Evolutionary conservation across 2,113 vertebrate species (phyloP).

Genomic region (Mustelus asterias): DNA sequence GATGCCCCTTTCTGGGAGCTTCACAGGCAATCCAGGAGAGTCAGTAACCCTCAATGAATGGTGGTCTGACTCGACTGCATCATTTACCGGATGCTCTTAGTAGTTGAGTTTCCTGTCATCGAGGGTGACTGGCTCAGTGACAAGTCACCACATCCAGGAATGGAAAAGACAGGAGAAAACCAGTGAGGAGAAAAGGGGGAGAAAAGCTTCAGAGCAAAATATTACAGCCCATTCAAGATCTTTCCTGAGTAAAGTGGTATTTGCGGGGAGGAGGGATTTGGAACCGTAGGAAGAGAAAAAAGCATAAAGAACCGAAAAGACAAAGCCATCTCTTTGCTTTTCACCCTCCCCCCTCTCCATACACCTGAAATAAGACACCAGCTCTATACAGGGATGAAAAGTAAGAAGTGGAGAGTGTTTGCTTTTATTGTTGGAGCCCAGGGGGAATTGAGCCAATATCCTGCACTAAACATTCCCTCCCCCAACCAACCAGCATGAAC

Average conservation of each 20-base stretch:
- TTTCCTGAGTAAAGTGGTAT: not conserved
- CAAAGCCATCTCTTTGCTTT: conserved; percentile 1
- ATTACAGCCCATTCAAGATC: not conserved
- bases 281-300: not conserved
- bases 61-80: not conserved
- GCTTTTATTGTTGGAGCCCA: not conserved
- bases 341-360: not conserved
- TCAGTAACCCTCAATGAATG: not conserved
- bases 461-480: not conserved
- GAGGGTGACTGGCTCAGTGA: not conserved
- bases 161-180: not conserved
- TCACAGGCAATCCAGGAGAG: not conserved
- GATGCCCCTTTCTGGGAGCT: not conserved
- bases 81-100: not conserved
- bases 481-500: not conserved
- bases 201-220: not conserved
- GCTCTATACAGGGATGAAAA: not conserved
- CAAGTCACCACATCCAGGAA: not conserved
- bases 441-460: conserved; percentile 20
- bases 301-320: not conserved
- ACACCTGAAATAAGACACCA: conserved; percentile 1
- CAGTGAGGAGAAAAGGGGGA: not conserved
- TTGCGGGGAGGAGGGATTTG: not conserved
- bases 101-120: not conserved
- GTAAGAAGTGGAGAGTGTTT: not conserved